phyloP scores from a whole-genome alignment of 2,888 invertebrate genomes.

The Syrphus vitripennis region DNA sequence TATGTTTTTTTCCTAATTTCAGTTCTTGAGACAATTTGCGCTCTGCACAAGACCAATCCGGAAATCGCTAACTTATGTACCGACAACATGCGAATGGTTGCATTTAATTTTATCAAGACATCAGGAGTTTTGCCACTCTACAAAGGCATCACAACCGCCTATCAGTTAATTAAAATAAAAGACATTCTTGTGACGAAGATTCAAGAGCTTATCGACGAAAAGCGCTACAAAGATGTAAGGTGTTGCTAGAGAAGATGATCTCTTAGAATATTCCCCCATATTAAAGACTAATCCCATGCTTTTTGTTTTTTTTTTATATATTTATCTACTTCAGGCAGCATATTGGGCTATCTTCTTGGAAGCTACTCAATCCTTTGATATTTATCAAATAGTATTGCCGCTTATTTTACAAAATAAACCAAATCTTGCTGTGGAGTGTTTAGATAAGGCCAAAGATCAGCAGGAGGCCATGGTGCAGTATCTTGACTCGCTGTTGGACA shows the following conservation, averaged over 20 bases:
- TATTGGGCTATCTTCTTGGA: conserved; percentile 86
- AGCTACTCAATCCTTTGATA: conserved; percentile 85
- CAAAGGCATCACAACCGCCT: conserved; percentile 85
- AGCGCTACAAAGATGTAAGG: conserved; percentile 86
- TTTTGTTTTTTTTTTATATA: background rate
- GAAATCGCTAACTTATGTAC: conserved; percentile 81
- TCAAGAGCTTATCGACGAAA: conserved; percentile 82
- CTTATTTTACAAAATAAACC: conserved; percentile 91
- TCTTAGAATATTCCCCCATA: background rate
- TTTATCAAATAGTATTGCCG: conserved; percentile 89
- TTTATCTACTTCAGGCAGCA: conserved; percentile 83
- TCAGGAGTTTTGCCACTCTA: conserved; percentile 86
- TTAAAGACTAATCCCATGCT: background rate
- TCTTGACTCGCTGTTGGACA: conserved; percentile 87
- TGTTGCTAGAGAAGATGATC: conserved; percentile 42
- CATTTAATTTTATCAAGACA: conserved; percentile 87
- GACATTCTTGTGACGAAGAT: conserved; percentile 85
- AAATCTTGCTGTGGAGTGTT: conserved; percentile 88
- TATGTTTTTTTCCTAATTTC: too few relatives aligned
- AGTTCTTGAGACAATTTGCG: conserved; percentile 85
- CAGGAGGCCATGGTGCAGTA: conserved; percentile 86
- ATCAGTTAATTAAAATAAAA: conserved; percentile 84
- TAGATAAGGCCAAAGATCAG: conserved; percentile 85
- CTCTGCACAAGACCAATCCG: conserved; percentile 81
- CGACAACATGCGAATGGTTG: conserved; percentile 85